Percentiles rank a stretch among this genome's conserved stretches.
Conservation (phyloP, 2,797 vertebrate species). For the Gallinago nigripennis region DNA sequence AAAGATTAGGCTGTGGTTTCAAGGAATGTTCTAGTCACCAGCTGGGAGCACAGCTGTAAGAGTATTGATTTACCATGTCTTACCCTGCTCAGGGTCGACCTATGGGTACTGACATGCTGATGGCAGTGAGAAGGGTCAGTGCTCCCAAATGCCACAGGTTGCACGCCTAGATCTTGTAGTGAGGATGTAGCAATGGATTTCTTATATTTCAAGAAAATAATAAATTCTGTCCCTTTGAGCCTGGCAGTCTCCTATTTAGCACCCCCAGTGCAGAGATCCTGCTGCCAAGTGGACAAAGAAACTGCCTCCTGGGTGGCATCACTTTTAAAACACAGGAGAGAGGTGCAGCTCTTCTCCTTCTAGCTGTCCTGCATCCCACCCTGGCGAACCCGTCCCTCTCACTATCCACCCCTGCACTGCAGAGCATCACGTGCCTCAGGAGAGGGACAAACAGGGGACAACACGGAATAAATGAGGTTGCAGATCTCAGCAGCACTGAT, state of each 20-base stretch:
- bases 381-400: not conserved
- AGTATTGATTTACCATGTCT: not conserved
- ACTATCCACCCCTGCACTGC: not conserved
- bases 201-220: not conserved
- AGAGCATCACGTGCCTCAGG: not conserved
- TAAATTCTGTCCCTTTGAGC: not conserved
- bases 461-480: not conserved
- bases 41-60: not conserved
- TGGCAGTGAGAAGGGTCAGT: not conserved
- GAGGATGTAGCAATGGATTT: not conserved
- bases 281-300: not conserved
- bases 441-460: not conserved
- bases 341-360: not conserved
- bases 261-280: not conserved
- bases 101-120: accelerated
- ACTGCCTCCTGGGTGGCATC: not conserved
- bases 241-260: not conserved
- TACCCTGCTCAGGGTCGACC: accelerated
- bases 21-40: not conserved
- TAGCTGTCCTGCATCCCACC: not conserved
- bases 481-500: not conserved
- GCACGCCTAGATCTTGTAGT: not conserved
- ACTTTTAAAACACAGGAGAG: not conserved
- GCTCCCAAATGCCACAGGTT: not conserved
- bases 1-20: not conserved